Conservation (phyloP, 2,113 vertebrate genomes). For the Ginglymostoma cirratum region DNA sequence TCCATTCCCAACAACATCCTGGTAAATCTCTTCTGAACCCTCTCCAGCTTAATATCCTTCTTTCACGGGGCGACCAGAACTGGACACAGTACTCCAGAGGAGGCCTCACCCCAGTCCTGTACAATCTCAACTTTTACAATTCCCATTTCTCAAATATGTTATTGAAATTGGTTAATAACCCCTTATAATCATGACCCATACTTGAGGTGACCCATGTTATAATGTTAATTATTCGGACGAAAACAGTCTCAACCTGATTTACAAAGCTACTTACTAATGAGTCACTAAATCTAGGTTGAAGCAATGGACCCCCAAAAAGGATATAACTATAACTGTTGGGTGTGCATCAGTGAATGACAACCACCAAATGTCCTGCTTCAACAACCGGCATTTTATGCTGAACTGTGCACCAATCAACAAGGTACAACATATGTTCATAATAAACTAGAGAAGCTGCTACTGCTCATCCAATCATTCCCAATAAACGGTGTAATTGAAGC, state of each 20-base stretch:
- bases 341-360: neutral
- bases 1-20: no score
- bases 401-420: neutral
- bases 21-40: no score
- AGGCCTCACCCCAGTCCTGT: no score
- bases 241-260: neutral
- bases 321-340: neutral
- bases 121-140: no score
- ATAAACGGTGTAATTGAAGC: constrained; percentile 5
- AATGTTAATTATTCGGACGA: neutral
- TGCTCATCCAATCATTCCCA: constrained; percentile 3
- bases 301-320: no score
- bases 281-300: neutral
- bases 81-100: no score
- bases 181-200: neutral
- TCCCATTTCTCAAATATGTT: no score
- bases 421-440: neutral
- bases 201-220: neutral
- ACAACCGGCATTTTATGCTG: neutral
- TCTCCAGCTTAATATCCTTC: no score
- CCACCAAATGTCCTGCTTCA: neutral
- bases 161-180: no score
- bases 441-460: neutral
- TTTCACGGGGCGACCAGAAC: no score
- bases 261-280: neutral